Conservation (phyloP, 2,113 vertebrate genomes). For the Chionodraco myersi region DNA sequence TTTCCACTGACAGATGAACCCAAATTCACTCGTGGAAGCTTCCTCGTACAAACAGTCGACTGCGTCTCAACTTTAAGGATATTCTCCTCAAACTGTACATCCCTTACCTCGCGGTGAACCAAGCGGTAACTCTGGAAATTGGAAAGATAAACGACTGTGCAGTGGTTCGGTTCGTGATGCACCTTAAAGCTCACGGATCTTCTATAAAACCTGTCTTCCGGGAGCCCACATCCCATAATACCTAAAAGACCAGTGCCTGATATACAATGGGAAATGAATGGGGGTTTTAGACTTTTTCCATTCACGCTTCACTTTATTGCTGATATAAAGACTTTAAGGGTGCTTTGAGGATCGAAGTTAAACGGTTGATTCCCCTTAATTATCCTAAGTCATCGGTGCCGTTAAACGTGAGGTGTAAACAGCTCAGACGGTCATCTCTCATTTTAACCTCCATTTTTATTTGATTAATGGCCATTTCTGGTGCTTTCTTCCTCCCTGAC, state of each 20-base stretch:
- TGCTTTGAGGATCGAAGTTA: background rate
- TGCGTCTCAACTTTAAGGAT: too few relatives aligned
- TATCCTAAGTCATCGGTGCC: background rate
- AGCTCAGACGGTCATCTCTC: background rate
- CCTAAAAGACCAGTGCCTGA: background rate
- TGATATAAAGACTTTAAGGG: background rate
- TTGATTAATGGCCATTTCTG: background rate
- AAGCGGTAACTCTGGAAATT: too few relatives aligned
- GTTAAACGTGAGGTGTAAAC: background rate
- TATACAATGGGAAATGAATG: background rate
- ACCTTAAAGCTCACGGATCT: background rate
- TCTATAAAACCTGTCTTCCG: background rate
- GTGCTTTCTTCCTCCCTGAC: background rate
- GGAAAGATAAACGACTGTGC: too few relatives aligned
- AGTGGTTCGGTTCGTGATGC: too few relatives aligned
- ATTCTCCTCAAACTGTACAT: too few relatives aligned
- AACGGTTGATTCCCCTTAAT: background rate
- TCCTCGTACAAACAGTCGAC: too few relatives aligned
- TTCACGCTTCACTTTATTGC: background rate
- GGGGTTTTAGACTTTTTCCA: background rate
- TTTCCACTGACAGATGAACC: too few relatives aligned
- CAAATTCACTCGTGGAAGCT: too few relatives aligned
- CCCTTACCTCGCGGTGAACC: too few relatives aligned
- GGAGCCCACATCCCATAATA: background rate
- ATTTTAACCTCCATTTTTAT: background rate